Evolutionary conservation across 1,140 invertebrate genomes (phyloP), one percentile per base, ranked within the genome.

Genomic region (Dysdera silvatica): DNA sequence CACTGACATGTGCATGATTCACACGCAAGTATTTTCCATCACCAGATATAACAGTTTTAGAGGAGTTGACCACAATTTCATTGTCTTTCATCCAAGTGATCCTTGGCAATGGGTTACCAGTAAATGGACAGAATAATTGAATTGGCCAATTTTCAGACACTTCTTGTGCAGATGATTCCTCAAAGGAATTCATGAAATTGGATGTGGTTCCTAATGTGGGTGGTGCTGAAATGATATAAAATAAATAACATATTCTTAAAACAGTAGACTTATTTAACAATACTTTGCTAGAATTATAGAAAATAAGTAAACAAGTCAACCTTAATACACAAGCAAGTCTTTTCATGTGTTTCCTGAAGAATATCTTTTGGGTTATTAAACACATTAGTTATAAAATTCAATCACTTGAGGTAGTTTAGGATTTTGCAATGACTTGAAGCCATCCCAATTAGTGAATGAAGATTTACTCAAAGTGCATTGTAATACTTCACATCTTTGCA

Each of bases 1-100:
- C 76, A 35, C 67, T 69, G 2, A 75, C 68, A 4, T 71, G 52
- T 2, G 63, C 60, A 8, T 60, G 65, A 28, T 68, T 71, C 20
- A 73, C 61, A 37, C 55, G 45, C 4, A 65, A 33, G 48, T 49
- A 14, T 58, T 61, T 65, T n/a, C 56, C 63, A 54, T 45, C 62
- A 5, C 56, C 45, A 18, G 52, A 29, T 23, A 35, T 48, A 26
- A 6, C 14, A 47, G 61, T 32, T 40, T 48, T 40, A 4, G 45
- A n/a, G 1, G n/a, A 31, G 12, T 40, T 10, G 51, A 41, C 43
- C 10, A 68, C 12, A 7, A 68, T 53, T 23, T 70, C 16, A 57
- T 41, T 55, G 18, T 69, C 55, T 59, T 57, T 64, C 58, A 47
- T 61, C 59, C 57, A 56, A 18, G 49, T 40, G 61, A 65, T 59